Evolutionary conservation across 2,113 vertebrate species (phyloP).

Genomic region (Chunga burmeisteri): DNA sequence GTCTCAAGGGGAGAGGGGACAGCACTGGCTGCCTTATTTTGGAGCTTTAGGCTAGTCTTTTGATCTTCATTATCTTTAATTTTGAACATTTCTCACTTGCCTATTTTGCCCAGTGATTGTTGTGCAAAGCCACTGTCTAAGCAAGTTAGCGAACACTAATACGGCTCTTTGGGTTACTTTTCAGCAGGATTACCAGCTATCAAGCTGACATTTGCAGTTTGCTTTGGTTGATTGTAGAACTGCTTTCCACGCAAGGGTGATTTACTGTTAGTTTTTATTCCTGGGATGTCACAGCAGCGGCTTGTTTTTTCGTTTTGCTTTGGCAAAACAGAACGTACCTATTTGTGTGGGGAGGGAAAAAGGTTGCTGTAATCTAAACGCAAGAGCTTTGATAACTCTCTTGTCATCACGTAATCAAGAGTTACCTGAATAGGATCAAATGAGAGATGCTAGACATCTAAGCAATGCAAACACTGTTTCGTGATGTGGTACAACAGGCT

Average conservation of each 20-base stretch:
- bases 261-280: neutral
- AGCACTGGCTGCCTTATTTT: neutral
- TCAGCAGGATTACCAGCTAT: conserved; percentile 17
- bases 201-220: conserved; percentile 40
- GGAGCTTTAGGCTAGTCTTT: neutral
- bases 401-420: neutral
- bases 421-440: neutral
- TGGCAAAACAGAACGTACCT: neutral
- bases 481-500: neutral
- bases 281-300: neutral
- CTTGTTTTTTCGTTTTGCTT: neutral
- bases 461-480: neutral
- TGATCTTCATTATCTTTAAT: neutral
- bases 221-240: neutral
- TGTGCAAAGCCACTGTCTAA: conserved; percentile 28
- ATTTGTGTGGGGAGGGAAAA: neutral
- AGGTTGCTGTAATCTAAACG: neutral
- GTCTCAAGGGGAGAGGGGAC: neutral
- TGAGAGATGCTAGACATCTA: neutral
- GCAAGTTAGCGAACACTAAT: neutral
- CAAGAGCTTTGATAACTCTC: neutral
- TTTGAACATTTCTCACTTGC: neutral
- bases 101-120: neutral
- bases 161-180: neutral
- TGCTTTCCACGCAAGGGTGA: neutral